Evolutionary conservation across 2,113 vertebrate species (phyloP).

Genomic region (Cavia aperea): DNA sequence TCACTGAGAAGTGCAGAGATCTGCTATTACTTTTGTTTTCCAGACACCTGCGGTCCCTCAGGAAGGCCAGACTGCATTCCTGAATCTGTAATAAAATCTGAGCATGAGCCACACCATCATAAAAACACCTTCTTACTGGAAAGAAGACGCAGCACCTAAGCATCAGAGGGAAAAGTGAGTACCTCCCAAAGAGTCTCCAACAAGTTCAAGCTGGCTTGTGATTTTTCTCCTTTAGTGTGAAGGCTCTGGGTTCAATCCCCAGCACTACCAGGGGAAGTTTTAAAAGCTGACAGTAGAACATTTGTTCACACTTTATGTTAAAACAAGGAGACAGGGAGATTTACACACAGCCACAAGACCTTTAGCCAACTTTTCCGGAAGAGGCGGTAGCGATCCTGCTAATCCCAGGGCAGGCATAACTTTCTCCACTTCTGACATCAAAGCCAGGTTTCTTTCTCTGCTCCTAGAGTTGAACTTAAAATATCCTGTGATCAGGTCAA

Average conservation of each 20-base stretch:
- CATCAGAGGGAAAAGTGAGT: not conserved
- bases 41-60: not conserved
- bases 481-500: not conserved
- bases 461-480: not conserved
- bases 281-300: not conserved
- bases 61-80: not conserved
- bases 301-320: not conserved
- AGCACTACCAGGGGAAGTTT: not conserved
- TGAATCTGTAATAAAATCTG: not conserved
- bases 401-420: not conserved
- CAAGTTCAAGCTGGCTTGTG: not conserved
- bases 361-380: not conserved
- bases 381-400: not conserved
- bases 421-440: not conserved
- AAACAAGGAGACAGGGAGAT: not conserved
- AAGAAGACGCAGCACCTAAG: not conserved
- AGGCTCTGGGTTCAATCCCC: not conserved
- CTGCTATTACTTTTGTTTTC: not conserved
- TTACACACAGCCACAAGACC: not conserved
- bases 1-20: not conserved
- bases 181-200: not conserved
- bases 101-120: not conserved
- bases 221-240: not conserved
- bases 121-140: not conserved
- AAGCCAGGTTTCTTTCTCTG: not conserved